Conservation (phyloP, 2,113 vertebrate species). For the Salvelinus alpinus region DNA sequence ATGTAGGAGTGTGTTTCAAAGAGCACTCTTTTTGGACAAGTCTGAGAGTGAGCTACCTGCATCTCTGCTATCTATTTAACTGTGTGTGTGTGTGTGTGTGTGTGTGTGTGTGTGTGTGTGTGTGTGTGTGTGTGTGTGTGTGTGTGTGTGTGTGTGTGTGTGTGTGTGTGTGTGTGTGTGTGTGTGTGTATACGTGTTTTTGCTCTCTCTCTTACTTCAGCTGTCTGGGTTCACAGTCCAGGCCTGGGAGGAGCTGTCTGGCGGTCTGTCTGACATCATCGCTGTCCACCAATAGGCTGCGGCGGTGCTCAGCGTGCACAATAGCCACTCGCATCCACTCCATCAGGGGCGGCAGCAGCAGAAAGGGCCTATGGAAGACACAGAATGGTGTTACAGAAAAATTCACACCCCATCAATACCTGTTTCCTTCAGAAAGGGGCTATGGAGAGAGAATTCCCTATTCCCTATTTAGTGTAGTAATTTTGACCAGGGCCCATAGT, state of each 20-base stretch:
- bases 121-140: neutral
- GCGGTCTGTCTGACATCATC: slow-evolving; percentile 94
- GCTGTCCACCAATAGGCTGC: slow-evolving; percentile 91
- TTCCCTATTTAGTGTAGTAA: no score
- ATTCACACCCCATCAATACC: neutral
- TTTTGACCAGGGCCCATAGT: no score
- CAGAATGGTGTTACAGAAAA: neutral
- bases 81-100: slow-evolving; percentile 12
- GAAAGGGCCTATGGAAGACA: slow-evolving; percentile 82
- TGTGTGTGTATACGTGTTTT: slow-evolving; percentile 2
- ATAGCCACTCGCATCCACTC: slow-evolving; percentile 98
- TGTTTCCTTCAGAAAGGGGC: neutral
- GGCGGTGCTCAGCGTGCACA: slow-evolving; percentile 93
- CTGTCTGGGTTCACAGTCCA: slow-evolving; percentile 95
- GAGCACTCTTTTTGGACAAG: neutral
- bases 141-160: neutral
- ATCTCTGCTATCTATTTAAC: neutral
- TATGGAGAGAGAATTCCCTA: no score
- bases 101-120: neutral
- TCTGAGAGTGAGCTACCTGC: neutral
- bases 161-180: neutral
- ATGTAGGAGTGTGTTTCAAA: neutral
- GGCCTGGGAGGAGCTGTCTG: slow-evolving; percentile 87
- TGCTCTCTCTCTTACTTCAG: slow-evolving; percentile 80
- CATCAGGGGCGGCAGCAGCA: slow-evolving; percentile 94